Conservation (phyloP, 2,888 invertebrate genomes). For the Drosophila neutralis region DNA sequence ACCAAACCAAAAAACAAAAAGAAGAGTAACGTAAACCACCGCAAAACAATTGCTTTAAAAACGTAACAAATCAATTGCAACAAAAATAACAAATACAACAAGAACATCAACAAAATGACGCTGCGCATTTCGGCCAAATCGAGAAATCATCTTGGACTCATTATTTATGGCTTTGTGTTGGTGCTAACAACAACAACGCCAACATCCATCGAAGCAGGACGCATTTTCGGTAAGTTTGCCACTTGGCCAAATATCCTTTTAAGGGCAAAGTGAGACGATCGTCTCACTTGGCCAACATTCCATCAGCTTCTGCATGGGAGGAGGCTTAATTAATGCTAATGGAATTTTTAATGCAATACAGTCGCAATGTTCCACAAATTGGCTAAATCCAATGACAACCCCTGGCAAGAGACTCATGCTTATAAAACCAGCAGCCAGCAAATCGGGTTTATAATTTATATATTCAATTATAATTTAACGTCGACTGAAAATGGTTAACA, state of each 20-base stretch:
- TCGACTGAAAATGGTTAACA: neutral
- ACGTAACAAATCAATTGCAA: constrained; percentile 29
- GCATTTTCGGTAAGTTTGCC: constrained; percentile 84
- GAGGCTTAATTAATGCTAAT: constrained; percentile 73
- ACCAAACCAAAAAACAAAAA: constrained; percentile 24
- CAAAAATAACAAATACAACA: constrained; percentile 13
- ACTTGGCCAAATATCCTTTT: neutral
- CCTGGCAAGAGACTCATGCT: constrained; percentile 4
- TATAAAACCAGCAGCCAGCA: constrained; percentile 7
- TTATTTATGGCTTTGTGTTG: constrained; percentile 83
- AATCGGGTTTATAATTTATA: neutral
- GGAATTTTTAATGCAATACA: constrained; percentile 77
- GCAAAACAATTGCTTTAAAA: constrained; percentile 65
- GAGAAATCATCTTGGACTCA: constrained; percentile 84
- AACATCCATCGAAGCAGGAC: constrained; percentile 75
- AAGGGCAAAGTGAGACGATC: constrained; percentile 2
- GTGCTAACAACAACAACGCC: constrained; percentile 80
- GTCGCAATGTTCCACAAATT: constrained; percentile 58
- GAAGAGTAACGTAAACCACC: constrained; percentile 71
- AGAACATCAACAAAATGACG: constrained; percentile 79
- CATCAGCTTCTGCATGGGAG: constrained; percentile 32
- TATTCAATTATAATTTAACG: neutral
- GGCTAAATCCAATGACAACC: constrained; percentile 38
- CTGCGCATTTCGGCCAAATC: constrained; percentile 83
- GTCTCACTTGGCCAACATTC: constrained; percentile 33